Evolutionary conservation across 1,140 invertebrate genomes (phyloP), one percentile per base, ranked within the genome.

Genomic region (Maniola jurtina): DNA sequence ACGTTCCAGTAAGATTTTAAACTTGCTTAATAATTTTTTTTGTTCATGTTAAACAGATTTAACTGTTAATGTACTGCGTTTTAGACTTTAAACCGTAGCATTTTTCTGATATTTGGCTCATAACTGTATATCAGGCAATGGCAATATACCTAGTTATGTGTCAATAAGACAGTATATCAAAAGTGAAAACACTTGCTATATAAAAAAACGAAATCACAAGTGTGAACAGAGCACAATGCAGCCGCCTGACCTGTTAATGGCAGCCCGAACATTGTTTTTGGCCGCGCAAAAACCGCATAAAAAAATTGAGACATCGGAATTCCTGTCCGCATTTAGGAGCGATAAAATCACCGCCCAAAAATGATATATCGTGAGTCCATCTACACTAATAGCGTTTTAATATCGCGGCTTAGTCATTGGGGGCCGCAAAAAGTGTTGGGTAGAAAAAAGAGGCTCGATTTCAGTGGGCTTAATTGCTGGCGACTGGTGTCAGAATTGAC

Each of bases 341-440:
- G 84, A 87, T 90, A 88, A 85, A 83, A 84, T 90, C 83, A 80
- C 77, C 79, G 83, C 80, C 83, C 79, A 64, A 73, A 73, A 85
- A 82, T 89, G 86, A 89, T 89, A 84, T 87, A 87, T 87, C 75
- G 81, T 70, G 58, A 73, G 66, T 66, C 70, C 78, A 76, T 85
- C 76, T 87, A 80, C 74, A 79, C 88, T 90, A 90, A 90, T 90
- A 90, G 86, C 84, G 67, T 88, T 90, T 87, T 90, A 90, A 90
- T 89, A 88, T 84, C 82, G 70, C 54, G 80, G 75, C 73, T 88
- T 87, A 88, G 81, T 87, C 84, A 88, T 83, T 73, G 66, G 71
- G 68, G 75, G 66, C 58, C 67, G 61, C 80, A 76, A 83, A 85
- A 82, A 71, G 76, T 58, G 25, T 14, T 40, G 66, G 62, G 35